Percentiles rank a stretch among this genome's conserved stretches.
Conservation (phyloP, 2,113 vertebrate genomes). For the Istiophorus platypterus region DNA sequence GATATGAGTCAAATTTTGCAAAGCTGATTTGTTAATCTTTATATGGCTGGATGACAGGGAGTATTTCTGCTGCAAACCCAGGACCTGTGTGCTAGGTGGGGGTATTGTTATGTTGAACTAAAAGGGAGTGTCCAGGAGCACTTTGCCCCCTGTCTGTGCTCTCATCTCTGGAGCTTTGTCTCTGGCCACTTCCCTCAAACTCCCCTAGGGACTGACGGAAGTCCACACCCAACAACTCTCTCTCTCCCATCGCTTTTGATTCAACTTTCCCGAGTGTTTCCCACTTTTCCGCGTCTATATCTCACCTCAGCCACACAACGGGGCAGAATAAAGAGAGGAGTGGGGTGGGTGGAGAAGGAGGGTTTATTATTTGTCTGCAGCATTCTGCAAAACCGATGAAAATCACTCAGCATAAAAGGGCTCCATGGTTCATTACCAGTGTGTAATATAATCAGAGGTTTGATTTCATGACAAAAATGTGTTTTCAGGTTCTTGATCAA, state of each 20-base stretch:
- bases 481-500: neutral
- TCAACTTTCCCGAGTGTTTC: conserved; percentile 69
- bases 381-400: conserved; percentile 1
- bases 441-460: neutral
- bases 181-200: conserved; percentile 61
- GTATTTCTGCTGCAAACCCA: conserved; percentile 20
- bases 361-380: conserved; percentile 28
- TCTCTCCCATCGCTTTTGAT: conserved; percentile 45
- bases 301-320: conserved; percentile 32
- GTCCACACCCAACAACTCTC: conserved; percentile 68
- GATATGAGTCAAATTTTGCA: neutral
- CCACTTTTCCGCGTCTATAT: conserved; percentile 53
- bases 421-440: neutral
- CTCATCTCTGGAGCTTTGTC: conserved; percentile 77
- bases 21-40: neutral
- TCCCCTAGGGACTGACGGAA: conserved; percentile 68
- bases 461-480: neutral
- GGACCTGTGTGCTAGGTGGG: conserved; percentile 42
- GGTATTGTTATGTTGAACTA: conserved; percentile 27
- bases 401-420: neutral
- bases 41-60: conserved; percentile 24
- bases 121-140: conserved; percentile 59
- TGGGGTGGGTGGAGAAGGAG: neutral
- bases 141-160: conserved; percentile 55
- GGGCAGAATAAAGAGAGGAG: conserved; percentile 29